Conservation (phyloP, 2,113 vertebrate genomes). For the Brachionichthys hirsutus region DNA sequence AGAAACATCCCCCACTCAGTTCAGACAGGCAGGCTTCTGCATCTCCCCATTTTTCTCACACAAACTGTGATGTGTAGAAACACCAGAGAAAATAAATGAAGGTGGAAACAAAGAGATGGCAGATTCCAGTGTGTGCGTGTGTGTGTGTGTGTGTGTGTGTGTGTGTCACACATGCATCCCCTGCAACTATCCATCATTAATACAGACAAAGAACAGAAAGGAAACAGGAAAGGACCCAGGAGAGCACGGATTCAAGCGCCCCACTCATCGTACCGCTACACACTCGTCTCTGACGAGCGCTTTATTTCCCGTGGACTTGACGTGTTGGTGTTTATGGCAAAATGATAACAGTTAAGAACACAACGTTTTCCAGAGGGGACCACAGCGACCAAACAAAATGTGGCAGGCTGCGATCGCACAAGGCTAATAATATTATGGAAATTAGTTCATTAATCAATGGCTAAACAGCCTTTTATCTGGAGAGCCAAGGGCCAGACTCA, state of each 20-base stretch:
- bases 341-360: slow-evolving; percentile 3
- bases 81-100: slow-evolving; percentile 63
- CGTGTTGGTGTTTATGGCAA: not conserved
- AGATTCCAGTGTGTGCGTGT: slow-evolving; percentile 48
- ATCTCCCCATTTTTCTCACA: slow-evolving; percentile 53
- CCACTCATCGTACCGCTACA: not conserved
- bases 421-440: slow-evolving; percentile 76
- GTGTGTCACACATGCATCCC: slow-evolving; percentile 39
- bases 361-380: slow-evolving; percentile 3
- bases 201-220: slow-evolving; percentile 59
- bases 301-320: slow-evolving; percentile 14
- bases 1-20: slow-evolving; percentile 38
- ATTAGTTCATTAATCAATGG: slow-evolving; percentile 77
- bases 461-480: slow-evolving; percentile 70
- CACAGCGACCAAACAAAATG: slow-evolving; percentile 25
- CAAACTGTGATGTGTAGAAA: slow-evolving; percentile 66
- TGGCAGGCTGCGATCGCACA: slow-evolving; percentile 45
- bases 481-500: slow-evolving; percentile 39
- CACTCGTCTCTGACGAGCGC: not conserved
- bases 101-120: slow-evolving; percentile 67
- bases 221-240: slow-evolving; percentile 18
- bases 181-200: slow-evolving; percentile 64
- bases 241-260: slow-evolving; percentile 11
- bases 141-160: slow-evolving; percentile 15
- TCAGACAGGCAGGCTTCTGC: slow-evolving; percentile 22